Base-by-base conservation (phyloP, 2,888 invertebrate genomes). In the Pardosa pseudoannulata region DNA sequence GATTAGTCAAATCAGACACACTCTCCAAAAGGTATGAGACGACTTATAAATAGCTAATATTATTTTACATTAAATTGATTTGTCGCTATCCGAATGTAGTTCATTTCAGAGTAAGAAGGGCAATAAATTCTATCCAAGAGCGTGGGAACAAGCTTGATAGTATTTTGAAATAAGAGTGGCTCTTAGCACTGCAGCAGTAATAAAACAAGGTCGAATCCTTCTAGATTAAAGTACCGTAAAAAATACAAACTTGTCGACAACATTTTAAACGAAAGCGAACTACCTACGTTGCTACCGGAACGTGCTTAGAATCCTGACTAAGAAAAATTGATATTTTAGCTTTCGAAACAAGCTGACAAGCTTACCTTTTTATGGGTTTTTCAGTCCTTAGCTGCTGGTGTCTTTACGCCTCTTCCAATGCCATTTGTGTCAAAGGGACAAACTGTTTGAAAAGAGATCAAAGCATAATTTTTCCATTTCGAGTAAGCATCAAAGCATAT, bases 141-240 rank as follows among this genome's bases (percentile, higher is more conserved):
- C 56, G 56, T 56, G 56, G 56, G 56, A 56, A 56, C 23, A 19
- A 23, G 23, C 56, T 23, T 1, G 56, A 56, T 56, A 56, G 23
- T 56, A 23, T 19, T 23, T 1, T 23, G 56, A 56, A 23, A 23
- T 23, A 2, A 56, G 56, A 56, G 16, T 56, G 5, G 23, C 56
- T 23, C 56, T 23, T n/a, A 2, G 5, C 19, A 11, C 23, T 3
- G 5, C n/a, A 2, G 16, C 19, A 56, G 56, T 56, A 11, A 56
- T 23, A 56, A 6, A 56, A 56, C 56, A 56, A 56, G 56, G 56
- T 56, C 56, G 23, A 56, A 56, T 23, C 56, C 23, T 56, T 56
- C 19, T 3, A 23, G 23, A 56, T 56, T 23, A 56, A 56, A 56
- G 56, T 56, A 3, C 2, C 19, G 19, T 2, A 56, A 56, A 56